Evolutionary conservation across 2,888 invertebrate species (phyloP), one percentile per base, ranked within the genome.

Genomic region (Mythimna impura): DNA sequence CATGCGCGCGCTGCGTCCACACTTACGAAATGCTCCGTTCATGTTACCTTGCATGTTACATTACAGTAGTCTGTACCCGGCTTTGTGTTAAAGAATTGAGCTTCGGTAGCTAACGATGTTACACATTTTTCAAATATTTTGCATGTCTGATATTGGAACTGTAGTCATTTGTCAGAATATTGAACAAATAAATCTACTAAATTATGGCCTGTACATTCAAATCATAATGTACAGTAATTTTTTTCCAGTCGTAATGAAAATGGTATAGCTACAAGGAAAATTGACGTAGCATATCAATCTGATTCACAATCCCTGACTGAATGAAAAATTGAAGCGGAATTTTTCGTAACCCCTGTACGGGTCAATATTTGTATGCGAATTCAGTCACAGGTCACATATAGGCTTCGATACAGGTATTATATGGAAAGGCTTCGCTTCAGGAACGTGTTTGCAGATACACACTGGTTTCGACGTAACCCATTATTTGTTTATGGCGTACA

Each of bases 351-450:
- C 25, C n/a, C n/a, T 20, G n/a, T 25, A 6, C 10, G 14, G n/a
- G 6, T 43, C 43, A 36, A 55, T 43, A 47, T 55, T 65, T 65
- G 52, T 36, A 64, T 17, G 43, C 43, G 7, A 64, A 64, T 54
- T 54, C 17, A 17, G 43, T 47, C 54, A 25, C 34, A 5, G 54
- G 54, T 10, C 17, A 20, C 36, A 36, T 3, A 6, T 17, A 71
- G 20, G 22, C 10, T 20, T 47, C 17, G 47, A 17, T 47, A 47
- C 47, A 6, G 47, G 47, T 12, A 17, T 25, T 63, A 17, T 57
- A 10, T 30, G 55, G 36, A 30, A 30, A 34, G 3, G 40, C 2
- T 17, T 34, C 4, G 22, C 66, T 55, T n/a, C 8, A 10, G 54
- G 8, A 30, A 30, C 40, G 20, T 22, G 9, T n/a, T 14, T 25